phyloP scores from a whole-genome alignment of 2,113 vertebrate genomes.

The Ciconia stormi region DNA sequence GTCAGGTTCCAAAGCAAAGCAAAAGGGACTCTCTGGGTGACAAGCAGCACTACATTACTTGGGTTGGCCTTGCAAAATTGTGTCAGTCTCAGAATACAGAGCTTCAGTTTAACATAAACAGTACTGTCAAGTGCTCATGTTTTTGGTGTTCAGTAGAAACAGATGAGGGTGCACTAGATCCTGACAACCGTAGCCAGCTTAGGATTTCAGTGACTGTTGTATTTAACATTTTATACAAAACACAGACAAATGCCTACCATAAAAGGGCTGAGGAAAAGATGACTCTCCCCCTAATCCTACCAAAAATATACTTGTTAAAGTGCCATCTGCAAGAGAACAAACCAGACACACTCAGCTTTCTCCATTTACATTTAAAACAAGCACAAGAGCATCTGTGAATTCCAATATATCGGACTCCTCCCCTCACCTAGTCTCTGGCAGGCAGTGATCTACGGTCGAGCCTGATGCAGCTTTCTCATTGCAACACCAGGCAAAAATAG shows the following conservation, averaged over 20 bases:
- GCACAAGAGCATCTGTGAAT: not conserved
- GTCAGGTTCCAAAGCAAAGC: not conserved
- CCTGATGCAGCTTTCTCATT: conserved; percentile 1
- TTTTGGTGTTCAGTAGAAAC: not conserved
- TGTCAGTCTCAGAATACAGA: not conserved
- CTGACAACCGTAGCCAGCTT: not conserved
- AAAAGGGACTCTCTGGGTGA: not conserved
- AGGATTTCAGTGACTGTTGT: not conserved
- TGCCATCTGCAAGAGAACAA: conserved; percentile 57
- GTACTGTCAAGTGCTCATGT: not conserved
- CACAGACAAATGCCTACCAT: conserved; percentile 25
- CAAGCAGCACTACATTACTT: not conserved
- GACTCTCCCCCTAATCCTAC: conserved; percentile 33
- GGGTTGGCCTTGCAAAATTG: not conserved
- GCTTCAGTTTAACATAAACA: not conserved
- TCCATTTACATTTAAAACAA: conserved; percentile 2
- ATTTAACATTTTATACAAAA: not conserved
- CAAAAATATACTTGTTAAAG: conserved; percentile 63
- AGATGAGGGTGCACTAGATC: not conserved
- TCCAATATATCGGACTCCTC: not conserved
- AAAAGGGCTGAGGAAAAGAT: conserved; percentile 40
- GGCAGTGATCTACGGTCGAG: not conserved
- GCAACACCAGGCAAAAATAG: conserved; percentile 48
- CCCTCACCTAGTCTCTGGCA: conserved; percentile 3
- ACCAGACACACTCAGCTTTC: conserved; percentile 19